These are phyloP conservation scores for Sandelia bainsii DNA, from an alignment of 2,797 vertebrate genomes.

Conservation along the genomic window DNA sequence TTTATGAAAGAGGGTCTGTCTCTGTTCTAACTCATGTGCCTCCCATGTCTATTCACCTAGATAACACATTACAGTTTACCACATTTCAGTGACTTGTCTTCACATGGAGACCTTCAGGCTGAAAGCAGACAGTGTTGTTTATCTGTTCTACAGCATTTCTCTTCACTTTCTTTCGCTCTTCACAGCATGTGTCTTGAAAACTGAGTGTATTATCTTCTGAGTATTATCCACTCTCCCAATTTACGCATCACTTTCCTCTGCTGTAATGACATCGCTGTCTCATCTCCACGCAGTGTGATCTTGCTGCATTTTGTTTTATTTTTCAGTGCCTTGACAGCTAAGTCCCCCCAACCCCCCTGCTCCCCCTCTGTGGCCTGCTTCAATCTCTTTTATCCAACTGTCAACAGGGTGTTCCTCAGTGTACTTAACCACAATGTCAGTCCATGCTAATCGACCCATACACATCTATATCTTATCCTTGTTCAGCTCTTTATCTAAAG, in stretches of 20 bases:
- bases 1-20: background rate
- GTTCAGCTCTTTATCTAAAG: slow-evolving; percentile 19
- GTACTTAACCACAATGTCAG: slow-evolving; percentile 10
- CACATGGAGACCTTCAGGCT: slow-evolving; percentile 4
- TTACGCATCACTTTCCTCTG: slow-evolving; percentile 33
- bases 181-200: slow-evolving; percentile 50
- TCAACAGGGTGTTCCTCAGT: slow-evolving; percentile 26
- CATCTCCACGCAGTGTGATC: slow-evolving; percentile 36
- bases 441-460: slow-evolving; percentile 39
- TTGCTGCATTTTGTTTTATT: slow-evolving; percentile 36
- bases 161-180: slow-evolving; percentile 27
- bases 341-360: background rate
- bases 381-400: slow-evolving; percentile 24
- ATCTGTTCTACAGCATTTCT: slow-evolving; percentile 42
- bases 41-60: slow-evolving; percentile 11
- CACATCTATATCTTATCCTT: slow-evolving; percentile 28
- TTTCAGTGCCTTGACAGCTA: slow-evolving; percentile 45
- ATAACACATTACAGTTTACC: slow-evolving; percentile 7
- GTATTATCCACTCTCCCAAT: slow-evolving; percentile 45
- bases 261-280: slow-evolving; percentile 54
- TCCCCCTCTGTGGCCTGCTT: background rate
- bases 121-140: slow-evolving; percentile 31
- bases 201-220: slow-evolving; percentile 41
- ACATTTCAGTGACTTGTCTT: slow-evolving; percentile 21
- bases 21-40: too few species aligned